Percentiles rank a stretch among this genome's conserved stretches.
These are phyloP conservation scores for Phengaris arion DNA, from an alignment of 2,888 invertebrate genomes.

Conservation along the genomic window DNA sequence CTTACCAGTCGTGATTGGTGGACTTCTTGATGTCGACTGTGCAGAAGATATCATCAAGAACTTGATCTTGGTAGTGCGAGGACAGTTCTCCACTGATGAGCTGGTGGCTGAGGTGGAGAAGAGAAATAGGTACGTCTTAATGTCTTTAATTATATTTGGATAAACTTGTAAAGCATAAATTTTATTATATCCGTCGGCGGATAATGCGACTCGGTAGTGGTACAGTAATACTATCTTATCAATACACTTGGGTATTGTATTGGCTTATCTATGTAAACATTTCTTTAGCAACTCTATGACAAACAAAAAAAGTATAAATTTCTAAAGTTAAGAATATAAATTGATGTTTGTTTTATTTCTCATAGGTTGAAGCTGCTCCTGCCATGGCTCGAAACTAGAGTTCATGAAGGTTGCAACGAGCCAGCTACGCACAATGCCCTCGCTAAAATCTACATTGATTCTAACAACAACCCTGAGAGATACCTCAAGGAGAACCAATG, in stretches of 20 bases:
- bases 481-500: constrained; percentile 92
- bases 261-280: too few relatives aligned
- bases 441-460: constrained; percentile 99
- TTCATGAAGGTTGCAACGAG: constrained; percentile 98
- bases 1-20: constrained; percentile 98
- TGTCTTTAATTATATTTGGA: too few relatives aligned
- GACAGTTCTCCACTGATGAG: constrained; percentile 99
- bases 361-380: constrained; percentile 90
- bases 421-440: constrained; percentile 99
- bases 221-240: too few relatives aligned
- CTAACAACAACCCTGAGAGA: constrained; percentile 99
- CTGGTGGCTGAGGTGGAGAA: constrained; percentile 98
- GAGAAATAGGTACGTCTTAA: constrained; percentile 83
- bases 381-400: constrained; percentile 98
- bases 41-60: constrained; percentile 99
- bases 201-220: too few relatives aligned
- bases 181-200: too few relatives aligned
- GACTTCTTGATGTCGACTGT: constrained; percentile 98
- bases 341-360: constrained; percentile 23
- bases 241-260: too few relatives aligned
- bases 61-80: constrained; percentile 96
- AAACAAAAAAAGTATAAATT: too few relatives aligned
- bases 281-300: too few relatives aligned
- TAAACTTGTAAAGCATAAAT: too few relatives aligned
- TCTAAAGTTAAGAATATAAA: neutral